Conservation (phyloP, 2,888 invertebrate genomes). For the Unio pictorum region DNA sequence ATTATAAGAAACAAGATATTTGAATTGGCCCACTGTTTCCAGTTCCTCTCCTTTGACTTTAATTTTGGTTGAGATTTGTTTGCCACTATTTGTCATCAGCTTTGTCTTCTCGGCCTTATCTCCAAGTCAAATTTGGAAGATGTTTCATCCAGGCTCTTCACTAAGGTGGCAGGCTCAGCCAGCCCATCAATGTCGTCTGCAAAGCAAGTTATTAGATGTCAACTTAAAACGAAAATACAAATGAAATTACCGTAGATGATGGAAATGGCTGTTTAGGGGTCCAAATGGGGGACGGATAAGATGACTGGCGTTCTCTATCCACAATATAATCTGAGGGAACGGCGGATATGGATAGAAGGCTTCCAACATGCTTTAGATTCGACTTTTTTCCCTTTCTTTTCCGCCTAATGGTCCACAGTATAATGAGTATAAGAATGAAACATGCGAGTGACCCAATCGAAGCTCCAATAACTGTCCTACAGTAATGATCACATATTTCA, state of each 20-base stretch:
- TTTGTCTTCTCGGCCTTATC: no score
- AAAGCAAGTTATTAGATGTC: no score
- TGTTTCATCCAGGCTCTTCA: no score
- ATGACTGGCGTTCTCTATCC: conserved; percentile 46
- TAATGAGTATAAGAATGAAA: conserved; percentile 34
- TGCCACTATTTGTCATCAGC: no score
- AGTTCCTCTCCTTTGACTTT: no score
- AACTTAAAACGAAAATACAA: background rate
- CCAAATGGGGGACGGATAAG: conserved; percentile 40
- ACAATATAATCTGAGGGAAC: conserved; percentile 69
- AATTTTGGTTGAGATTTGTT: no score
- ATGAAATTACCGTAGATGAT: background rate
- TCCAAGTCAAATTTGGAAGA: no score
- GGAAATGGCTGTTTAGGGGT: conserved; percentile 33
- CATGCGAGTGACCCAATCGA: conserved; percentile 36
- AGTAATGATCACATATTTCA: conserved; percentile 28
- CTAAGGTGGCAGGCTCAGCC: no score
- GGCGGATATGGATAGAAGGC: conserved; percentile 64
- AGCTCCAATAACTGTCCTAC: conserved; percentile 39
- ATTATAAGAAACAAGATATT: no score
- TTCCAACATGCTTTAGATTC: conserved; percentile 62
- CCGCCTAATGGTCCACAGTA: conserved; percentile 40
- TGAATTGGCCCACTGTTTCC: no score
- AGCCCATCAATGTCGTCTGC: no score
- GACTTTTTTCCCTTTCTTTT: conserved; percentile 43